Evolutionary conservation across 2,888 invertebrate species (phyloP).

Genomic region (Patella depressa): DNA sequence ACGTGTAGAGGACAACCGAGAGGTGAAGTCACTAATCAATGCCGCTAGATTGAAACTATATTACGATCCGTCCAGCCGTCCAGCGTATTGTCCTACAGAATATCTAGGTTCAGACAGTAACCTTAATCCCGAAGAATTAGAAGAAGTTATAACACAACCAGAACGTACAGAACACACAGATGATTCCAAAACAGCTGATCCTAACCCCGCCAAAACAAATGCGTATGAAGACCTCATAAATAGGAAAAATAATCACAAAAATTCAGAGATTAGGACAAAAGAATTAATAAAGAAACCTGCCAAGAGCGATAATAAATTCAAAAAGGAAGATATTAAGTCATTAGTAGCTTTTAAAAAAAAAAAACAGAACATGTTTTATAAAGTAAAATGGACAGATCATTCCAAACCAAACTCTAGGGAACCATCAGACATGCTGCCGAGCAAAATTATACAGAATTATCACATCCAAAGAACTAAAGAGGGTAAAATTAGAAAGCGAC

Average conservation of each 20-base stretch:
- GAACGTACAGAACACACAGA: background rate
- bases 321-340: background rate
- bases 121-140: too few relatives aligned
- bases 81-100: background rate
- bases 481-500: background rate
- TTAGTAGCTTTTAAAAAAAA: too few relatives aligned
- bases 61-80: background rate
- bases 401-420: background rate
- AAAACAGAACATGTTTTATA: background rate
- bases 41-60: conserved; percentile 23
- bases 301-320: background rate
- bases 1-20: background rate
- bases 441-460: background rate
- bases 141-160: background rate
- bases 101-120: too few relatives aligned
- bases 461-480: background rate
- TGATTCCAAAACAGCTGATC: background rate
- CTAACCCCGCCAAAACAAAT: background rate
- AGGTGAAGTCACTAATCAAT: conserved; percentile 26
- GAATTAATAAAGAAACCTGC: background rate
- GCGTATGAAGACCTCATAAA: background rate
- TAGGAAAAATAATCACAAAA: background rate
- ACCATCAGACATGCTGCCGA: background rate
- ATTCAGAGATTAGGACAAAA: background rate
- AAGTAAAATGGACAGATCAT: background rate